Conservation (phyloP, 2,797 vertebrate species). For the Morelia viridis region DNA sequence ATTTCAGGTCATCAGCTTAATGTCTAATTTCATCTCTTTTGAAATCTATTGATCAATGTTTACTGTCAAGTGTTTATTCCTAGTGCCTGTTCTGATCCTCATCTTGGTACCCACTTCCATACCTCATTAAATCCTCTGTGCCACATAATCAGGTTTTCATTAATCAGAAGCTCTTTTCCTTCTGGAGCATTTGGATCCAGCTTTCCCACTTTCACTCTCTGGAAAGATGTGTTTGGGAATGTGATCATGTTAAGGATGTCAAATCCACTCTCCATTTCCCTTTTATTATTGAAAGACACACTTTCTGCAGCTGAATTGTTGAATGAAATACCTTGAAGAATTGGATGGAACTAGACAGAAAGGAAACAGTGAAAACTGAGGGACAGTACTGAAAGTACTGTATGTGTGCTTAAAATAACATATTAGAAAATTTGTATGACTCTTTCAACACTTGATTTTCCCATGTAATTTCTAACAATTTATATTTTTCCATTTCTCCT, state of each 20-base stretch:
- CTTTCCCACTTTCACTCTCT: background rate
- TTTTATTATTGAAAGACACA: background rate
- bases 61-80: too few relatives aligned
- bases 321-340: background rate
- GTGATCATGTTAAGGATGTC: background rate
- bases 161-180: background rate
- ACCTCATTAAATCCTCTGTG: background rate
- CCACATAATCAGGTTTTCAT: background rate
- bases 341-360: background rate
- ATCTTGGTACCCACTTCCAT: too few relatives aligned
- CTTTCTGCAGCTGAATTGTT: background rate
- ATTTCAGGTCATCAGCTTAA: too few relatives aligned
- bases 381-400: background rate
- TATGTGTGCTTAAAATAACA: background rate
- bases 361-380: background rate
- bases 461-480: too few relatives aligned
- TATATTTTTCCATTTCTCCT: background rate
- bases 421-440: background rate
- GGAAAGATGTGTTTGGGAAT: background rate
- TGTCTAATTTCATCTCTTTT: too few relatives aligned
- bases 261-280: background rate
- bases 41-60: too few relatives aligned
- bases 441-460: too few relatives aligned
- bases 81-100: too few relatives aligned
- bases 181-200: background rate